Conservation (phyloP, 2,888 invertebrate genomes). For the Hydropsyche betteni region DNA sequence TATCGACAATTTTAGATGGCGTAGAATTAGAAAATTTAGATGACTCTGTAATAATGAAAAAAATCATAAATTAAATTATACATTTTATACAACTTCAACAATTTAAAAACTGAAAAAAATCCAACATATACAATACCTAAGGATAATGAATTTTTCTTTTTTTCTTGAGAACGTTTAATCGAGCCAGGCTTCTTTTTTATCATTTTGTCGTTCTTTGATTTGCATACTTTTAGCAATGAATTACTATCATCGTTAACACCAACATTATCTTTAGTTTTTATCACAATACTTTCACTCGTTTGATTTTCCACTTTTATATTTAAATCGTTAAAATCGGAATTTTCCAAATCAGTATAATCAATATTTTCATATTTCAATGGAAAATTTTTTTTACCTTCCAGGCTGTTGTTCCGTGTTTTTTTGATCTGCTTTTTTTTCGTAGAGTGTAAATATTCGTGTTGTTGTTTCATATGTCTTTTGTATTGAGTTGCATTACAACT, state of each 20-base stretch:
- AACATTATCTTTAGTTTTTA: no score
- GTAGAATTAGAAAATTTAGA: background rate
- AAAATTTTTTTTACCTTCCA: no score
- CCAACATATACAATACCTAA: background rate
- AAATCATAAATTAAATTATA: background rate
- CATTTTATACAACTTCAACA: background rate
- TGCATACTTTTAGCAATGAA: background rate
- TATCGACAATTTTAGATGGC: background rate
- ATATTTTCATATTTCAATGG: no score
- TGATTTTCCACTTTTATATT: no score
- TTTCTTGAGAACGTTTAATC: constrained; percentile 13
- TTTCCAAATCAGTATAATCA: no score
- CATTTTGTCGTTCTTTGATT: constrained; percentile 7
- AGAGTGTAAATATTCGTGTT: constrained; percentile 62
- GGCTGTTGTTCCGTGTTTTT: no score
- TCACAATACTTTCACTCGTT: no score
- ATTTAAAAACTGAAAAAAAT: background rate
- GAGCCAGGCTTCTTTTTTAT: constrained; percentile 12
- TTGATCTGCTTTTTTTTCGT: constrained; percentile 13
- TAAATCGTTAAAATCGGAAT: no score
- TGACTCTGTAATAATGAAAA: constrained; percentile 1
- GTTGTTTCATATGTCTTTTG: constrained; percentile 70
- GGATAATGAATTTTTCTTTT: background rate
- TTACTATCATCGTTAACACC: no score
- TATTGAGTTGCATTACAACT: constrained; percentile 73